These are phyloP conservation scores for Eupeodes luniger DNA, from an alignment of 2,888 invertebrate genomes.

Conservation along the genomic window DNA sequence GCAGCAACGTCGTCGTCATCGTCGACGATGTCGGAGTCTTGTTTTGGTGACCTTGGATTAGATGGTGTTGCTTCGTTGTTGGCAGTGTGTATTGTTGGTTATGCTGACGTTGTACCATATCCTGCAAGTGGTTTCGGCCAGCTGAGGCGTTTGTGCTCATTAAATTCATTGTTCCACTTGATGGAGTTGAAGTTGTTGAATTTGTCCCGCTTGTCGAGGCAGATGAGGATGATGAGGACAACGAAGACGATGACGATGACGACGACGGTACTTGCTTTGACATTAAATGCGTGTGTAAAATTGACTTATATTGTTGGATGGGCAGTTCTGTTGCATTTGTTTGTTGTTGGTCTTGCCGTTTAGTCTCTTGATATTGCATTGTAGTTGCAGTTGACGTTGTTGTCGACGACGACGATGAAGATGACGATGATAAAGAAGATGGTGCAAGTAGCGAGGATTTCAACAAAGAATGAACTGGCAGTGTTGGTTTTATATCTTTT, in stretches of 20 bases:
- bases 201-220: slow-evolving; percentile 57
- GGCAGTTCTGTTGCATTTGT: slow-evolving; percentile 65
- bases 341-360: slow-evolving; percentile 74
- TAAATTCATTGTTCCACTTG: slow-evolving; percentile 74
- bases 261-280: slow-evolving; percentile 81
- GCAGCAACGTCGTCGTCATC: slow-evolving; percentile 69
- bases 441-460: slow-evolving; percentile 66
- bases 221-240: slow-evolving; percentile 64
- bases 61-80: slow-evolving; percentile 74
- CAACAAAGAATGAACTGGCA: slow-evolving; percentile 71
- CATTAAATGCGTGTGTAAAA: slow-evolving; percentile 83
- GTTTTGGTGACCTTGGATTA: slow-evolving; percentile 53
- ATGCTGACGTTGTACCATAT: slow-evolving; percentile 70
- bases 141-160: slow-evolving; percentile 45
- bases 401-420: slow-evolving; percentile 59
- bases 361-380: slow-evolving; percentile 70
- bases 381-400: slow-evolving; percentile 59
- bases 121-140: slow-evolving; percentile 77
- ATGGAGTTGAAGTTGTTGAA: slow-evolving; percentile 77
- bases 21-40: slow-evolving; percentile 61
- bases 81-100: slow-evolving; percentile 78
- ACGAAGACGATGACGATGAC: slow-evolving; percentile 67
- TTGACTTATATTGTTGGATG: slow-evolving; percentile 81
- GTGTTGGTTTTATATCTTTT: slow-evolving; percentile 73
- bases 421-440: slow-evolving; percentile 52